Conservation (phyloP, 23 tunicate species). For the Trididemnum clinides region DNA sequence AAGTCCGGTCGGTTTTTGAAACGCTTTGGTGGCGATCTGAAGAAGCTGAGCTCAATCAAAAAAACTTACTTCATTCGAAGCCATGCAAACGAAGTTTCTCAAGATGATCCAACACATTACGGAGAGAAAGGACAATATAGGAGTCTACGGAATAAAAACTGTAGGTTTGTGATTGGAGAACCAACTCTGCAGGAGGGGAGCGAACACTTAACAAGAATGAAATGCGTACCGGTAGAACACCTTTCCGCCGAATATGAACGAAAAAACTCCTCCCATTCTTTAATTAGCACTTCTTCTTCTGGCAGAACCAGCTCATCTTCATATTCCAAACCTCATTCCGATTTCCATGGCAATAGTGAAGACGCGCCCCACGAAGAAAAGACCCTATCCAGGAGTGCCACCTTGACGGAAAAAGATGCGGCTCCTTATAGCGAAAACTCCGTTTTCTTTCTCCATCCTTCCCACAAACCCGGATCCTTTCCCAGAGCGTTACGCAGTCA, state of each 20-base stretch:
- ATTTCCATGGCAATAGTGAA: not conserved
- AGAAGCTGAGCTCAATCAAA: constrained; percentile 62
- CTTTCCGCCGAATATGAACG: not conserved
- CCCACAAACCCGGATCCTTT: constrained; percentile 67
- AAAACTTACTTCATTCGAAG: constrained; percentile 31
- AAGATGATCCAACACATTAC: constrained; percentile 15
- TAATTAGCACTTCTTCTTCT: constrained; percentile 51
- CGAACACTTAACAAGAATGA: constrained; percentile 53
- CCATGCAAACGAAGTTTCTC: not conserved
- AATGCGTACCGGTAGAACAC: constrained; percentile 52
- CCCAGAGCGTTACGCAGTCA: constrained; percentile 33
- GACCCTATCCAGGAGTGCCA: not conserved
- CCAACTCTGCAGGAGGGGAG: constrained; percentile 59
- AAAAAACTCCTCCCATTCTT: constrained; percentile 61
- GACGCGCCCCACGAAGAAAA: not conserved
- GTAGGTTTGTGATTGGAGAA: constrained; percentile 43
- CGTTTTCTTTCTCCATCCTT: constrained; percentile 43
- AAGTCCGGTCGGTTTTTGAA: constrained; percentile 59
- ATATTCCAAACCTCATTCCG: constrained; percentile 8
- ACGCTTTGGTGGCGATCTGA: constrained; percentile 49
- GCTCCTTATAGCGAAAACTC: not conserved
- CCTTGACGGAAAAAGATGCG: not conserved
- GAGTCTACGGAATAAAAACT: constrained; percentile 16
- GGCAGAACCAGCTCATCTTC: constrained; percentile 49
- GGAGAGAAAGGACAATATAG: not conserved